A percentile compares a stretch with the other conserved stretches of the same genome.
phyloP scores from a whole-genome alignment of 1,140 invertebrate species.

The Ephestia elutella region DNA sequence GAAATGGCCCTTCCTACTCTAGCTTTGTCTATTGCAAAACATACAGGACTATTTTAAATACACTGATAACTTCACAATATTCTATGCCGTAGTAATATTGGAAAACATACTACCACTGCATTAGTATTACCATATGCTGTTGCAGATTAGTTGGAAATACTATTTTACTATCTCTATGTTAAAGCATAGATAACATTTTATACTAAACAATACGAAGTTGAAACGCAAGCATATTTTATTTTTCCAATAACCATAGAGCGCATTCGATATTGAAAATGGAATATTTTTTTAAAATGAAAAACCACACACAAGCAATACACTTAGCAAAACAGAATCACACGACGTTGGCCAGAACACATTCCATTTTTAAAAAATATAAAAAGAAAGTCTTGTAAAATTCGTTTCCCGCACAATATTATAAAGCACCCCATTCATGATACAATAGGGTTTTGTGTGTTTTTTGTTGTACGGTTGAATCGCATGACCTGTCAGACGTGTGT shows the following conservation, averaged over 20 bases:
- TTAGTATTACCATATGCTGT: not conserved
- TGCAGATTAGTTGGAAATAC: not conserved
- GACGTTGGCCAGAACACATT: slow-evolving; percentile 52
- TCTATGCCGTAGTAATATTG: not conserved
- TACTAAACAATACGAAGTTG: not conserved
- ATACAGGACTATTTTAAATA: not conserved
- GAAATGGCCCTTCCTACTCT: too few relatives aligned
- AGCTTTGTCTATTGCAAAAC: too few relatives aligned
- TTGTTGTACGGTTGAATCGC: slow-evolving; percentile 45
- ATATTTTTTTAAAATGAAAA: slow-evolving; percentile 58
- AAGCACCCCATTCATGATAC: slow-evolving; percentile 61
- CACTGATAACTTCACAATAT: not conserved
- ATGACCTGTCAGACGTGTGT: slow-evolving; percentile 58
- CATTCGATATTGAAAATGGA: slow-evolving; percentile 1
- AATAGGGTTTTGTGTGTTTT: slow-evolving; percentile 57
- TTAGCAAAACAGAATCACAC: slow-evolving; percentile 58
- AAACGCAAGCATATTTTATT: not conserved
- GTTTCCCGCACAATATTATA: slow-evolving; percentile 53
- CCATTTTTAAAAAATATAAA: slow-evolving; percentile 49
- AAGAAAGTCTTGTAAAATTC: slow-evolving; percentile 66
- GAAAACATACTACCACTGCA: not conserved
- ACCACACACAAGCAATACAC: slow-evolving; percentile 63
- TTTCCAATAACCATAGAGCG: not conserved
- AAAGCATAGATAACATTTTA: slow-evolving; percentile 13
- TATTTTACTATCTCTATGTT: not conserved